Conservation (phyloP, 2,888 invertebrate genomes). For the Gymnocheta viridis region DNA sequence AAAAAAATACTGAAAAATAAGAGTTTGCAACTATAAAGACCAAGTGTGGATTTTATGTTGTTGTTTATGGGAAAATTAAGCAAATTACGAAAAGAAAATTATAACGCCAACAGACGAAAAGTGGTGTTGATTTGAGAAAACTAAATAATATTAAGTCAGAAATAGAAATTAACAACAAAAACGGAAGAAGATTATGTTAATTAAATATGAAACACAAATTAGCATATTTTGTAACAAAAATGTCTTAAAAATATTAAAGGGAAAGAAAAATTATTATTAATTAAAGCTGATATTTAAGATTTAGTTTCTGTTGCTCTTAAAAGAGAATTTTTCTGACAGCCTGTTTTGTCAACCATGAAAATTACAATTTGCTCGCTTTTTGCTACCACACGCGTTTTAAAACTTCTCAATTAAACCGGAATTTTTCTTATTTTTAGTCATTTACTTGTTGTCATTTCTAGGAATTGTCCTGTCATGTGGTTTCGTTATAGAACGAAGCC, state of each 20-base stretch:
- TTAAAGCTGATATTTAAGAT: neutral
- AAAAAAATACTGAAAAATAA: neutral
- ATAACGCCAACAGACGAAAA: constrained; percentile 68
- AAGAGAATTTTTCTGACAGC: neutral
- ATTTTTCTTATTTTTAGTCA: constrained; percentile 17
- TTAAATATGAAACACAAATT: constrained; percentile 51
- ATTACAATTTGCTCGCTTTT: constrained; percentile 64
- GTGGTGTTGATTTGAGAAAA: constrained; percentile 72
- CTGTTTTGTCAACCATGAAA: constrained; percentile 64
- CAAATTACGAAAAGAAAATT: constrained; percentile 64
- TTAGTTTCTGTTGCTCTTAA: neutral
- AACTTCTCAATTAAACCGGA: constrained; percentile 16
- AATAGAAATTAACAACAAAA: constrained; percentile 56
- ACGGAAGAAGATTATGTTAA: constrained; percentile 65
- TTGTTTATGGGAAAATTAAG: constrained; percentile 80
- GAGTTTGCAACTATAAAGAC: constrained; percentile 21
- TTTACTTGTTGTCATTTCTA: constrained; percentile 55
- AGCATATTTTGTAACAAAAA: constrained; percentile 16
- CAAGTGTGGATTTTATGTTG: constrained; percentile 80
- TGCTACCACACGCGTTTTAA: constrained; percentile 41
- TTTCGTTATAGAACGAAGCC: constrained; percentile 62
- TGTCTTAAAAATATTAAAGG: neutral
- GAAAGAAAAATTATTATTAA: neutral
- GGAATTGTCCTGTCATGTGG: constrained; percentile 65
- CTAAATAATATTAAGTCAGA: constrained; percentile 51